phyloP scores from a whole-genome alignment of 1,140 invertebrate species.

The Apis florea region DNA sequence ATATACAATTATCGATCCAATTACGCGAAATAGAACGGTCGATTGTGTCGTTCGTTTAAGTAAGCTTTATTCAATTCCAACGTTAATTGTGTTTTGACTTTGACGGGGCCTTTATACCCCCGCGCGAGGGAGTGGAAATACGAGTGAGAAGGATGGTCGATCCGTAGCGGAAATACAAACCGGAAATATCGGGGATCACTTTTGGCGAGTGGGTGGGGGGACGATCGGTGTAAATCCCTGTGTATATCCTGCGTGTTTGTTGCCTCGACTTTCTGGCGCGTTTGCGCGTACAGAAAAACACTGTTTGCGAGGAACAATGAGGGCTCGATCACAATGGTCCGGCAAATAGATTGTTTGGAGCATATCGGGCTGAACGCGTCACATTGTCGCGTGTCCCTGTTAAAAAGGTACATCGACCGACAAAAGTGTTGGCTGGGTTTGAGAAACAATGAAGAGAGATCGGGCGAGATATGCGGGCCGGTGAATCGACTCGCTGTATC shows the following conservation, averaged over 20 bases:
- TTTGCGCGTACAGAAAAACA: conserved; percentile 61
- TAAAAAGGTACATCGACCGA: conserved; percentile 58
- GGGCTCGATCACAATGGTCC: conserved; percentile 71
- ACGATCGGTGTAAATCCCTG: conserved; percentile 43
- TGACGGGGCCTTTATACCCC: conserved; percentile 31
- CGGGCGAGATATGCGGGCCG: background rate
- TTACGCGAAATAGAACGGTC: conserved; percentile 39
- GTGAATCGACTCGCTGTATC: background rate
- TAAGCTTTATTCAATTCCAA: conserved; percentile 48
- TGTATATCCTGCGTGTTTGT: conserved; percentile 1
- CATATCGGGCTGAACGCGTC: conserved; percentile 62
- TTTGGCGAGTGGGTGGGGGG: conserved; percentile 13
- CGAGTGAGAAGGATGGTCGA: conserved; percentile 13
- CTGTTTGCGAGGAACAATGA: conserved; percentile 69
- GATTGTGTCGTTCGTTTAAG: conserved; percentile 43
- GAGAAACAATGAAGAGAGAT: conserved; percentile 37
- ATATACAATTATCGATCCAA: conserved; percentile 52
- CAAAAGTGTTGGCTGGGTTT: conserved; percentile 44
- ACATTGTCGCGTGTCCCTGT: conserved; percentile 48
- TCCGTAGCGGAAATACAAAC: conserved; percentile 35
- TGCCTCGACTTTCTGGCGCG: conserved; percentile 22
- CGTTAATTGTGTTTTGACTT: conserved; percentile 51
- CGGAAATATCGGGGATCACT: conserved; percentile 45
- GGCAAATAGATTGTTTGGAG: conserved; percentile 71
- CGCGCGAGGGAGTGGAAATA: background rate